These are phyloP conservation scores for Candoia aspera DNA, from an alignment of 2,113 vertebrate genomes.

Conservation along the genomic window DNA sequence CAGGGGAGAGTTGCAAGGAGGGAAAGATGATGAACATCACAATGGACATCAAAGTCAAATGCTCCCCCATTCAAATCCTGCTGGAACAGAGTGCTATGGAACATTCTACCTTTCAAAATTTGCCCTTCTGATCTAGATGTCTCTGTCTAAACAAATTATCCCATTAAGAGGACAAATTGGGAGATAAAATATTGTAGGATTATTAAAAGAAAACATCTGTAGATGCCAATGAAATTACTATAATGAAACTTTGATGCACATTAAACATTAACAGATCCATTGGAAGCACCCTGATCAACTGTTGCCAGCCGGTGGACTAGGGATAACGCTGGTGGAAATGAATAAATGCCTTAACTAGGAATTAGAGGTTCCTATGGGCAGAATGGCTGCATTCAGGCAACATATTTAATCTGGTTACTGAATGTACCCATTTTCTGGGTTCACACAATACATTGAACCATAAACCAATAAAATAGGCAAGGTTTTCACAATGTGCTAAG, in stretches of 20 bases:
- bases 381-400: background rate
- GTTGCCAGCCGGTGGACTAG: background rate
- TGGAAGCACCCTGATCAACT: background rate
- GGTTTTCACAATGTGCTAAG: background rate
- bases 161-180: background rate
- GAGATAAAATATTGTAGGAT: background rate
- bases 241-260: background rate
- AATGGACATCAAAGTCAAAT: background rate
- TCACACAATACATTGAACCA: background rate
- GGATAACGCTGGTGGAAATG: background rate
- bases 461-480: background rate
- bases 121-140: background rate
- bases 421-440: background rate
- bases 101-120: background rate
- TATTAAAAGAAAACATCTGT: background rate
- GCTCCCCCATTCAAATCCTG: background rate
- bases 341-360: background rate
- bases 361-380: background rate
- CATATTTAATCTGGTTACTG: background rate
- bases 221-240: background rate
- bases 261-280: background rate
- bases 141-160: background rate
- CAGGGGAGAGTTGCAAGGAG: background rate
- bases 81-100: background rate
- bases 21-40: background rate